Evolutionary conservation across 2,797 vertebrate species (phyloP), one percentile per base, ranked within the genome.

Genomic region (Halcyon leucocephala): DNA sequence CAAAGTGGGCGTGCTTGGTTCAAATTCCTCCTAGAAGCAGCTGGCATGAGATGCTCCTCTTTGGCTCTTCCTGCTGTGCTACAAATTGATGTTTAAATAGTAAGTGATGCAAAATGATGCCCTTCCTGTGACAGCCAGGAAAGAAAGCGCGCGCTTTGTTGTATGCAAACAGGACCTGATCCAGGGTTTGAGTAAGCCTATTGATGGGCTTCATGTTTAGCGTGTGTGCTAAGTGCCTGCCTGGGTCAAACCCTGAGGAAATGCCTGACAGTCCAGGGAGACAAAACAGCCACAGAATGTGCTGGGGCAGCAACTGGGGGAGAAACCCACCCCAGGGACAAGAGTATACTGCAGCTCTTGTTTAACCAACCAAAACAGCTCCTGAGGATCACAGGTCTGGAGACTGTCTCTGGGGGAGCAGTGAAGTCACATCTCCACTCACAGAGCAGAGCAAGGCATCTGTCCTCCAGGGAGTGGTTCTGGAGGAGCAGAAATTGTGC

Each of bases 271-370:
- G 10, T 61, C 49, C 57, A 61, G 57, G 18, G 41, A 79, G 37
- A 44, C 13, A 82, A 72, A 95, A 60, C 46, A 72, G 39, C 26
- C 7, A 2, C 0, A 0, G 58, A 62, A 16, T 61, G n/a, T 67
- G 46, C n/a, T 58, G 66, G 9, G 26, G 8, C 42, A 77, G 21
- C 0, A 7, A 58, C 13, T 5, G 6, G 11, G 10, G 21, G 14
- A 64, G 26, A 65, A 89, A 62, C 19, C 4, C 4, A 3, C 6
- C 12, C 1, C 12, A 22, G 35, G n/a, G 14, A 51, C 1, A 5
- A 74, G 7, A 42, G 14, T 0, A 1, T 13, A 20, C 18, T 13
- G 14, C 0, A 3, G 10, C 3, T 25, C 24, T 14, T 1, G 0
- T 62, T 85, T 35, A 44, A 74, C 10, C 0, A 1, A 9, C 10